Base-by-base conservation (phyloP, 2,888 invertebrate genomes). In the Hypercompe scribonia region DNA sequence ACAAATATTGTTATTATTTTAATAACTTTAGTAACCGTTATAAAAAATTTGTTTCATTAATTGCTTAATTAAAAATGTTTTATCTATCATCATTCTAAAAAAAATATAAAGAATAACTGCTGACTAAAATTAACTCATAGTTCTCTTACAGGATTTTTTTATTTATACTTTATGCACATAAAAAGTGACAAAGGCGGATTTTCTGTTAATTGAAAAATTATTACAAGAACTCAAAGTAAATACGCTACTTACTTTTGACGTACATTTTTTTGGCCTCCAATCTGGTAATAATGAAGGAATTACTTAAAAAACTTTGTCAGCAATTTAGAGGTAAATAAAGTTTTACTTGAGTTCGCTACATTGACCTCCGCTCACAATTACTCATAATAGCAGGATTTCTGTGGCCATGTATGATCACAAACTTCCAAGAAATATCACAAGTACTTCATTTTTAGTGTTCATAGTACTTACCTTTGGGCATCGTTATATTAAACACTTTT, bases 401-500 rank as follows among this genome's bases (percentile, higher is more conserved):
- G 28, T 61, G 8, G 31, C 28, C 31, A 61, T 31, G 61, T 31
- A 61, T 7, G 15, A 61, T 1, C 28, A 18, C 18, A 61, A 31
- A 61, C 8, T 31, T 31, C 18, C 18, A 31, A 61, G 61, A 61
- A 61, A 31, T 7, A 18, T 31, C 2, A 18, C 13, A 58, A 28
- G 28, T 31, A 61, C 31, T 15, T 61, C 61, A 31, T 31, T 46
- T 31, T 61, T 31, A 61, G 31, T 18, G 31, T 61, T 61, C 18
- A 18, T 31, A 61, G 18, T n/a, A 91, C 93, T 93, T 91, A 94
- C 94, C 93, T 89, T 90, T 93, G 79, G 93, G 93, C 93, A 92
- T 92, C 84, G 88, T 91, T 83, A 79, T 74, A 81, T 84, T 85
- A 87, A 86, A 87, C 82, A 81, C 79, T 87, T 84, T 83, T 84